phyloP scores from a whole-genome alignment of 1,140 invertebrate genomes.

The Polyergus mexicanus region DNA sequence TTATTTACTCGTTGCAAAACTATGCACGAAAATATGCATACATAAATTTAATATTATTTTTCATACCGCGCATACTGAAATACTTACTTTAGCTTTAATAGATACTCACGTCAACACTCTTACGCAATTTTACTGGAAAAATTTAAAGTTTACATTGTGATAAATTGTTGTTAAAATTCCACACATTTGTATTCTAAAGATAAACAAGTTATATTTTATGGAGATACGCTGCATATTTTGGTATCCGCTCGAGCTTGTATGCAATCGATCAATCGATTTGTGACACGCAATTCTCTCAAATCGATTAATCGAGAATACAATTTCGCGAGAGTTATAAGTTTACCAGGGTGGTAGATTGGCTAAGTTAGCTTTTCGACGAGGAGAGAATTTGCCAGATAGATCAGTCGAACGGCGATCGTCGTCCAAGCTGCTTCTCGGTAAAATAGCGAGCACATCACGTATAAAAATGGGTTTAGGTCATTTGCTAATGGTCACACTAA shows the following conservation, averaged over 20 bases:
- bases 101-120: neutral
- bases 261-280: too few species aligned
- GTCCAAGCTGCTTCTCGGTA: conserved; percentile 37
- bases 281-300: neutral
- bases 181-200: neutral
- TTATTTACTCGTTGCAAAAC: conserved; percentile 30
- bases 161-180: neutral
- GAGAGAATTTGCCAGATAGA: conserved; percentile 62
- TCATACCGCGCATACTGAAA: too few species aligned
- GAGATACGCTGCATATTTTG: neutral
- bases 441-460: neutral
- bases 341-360: conserved; percentile 28
- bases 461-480: conserved; percentile 39
- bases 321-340: conserved; percentile 3
- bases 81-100: neutral
- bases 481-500: neutral
- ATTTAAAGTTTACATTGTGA: neutral
- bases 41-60: conserved; percentile 15
- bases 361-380: conserved; percentile 25
- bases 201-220: neutral
- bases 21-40: neutral
- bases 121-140: neutral
- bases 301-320: conserved; percentile 5
- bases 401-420: conserved; percentile 67
- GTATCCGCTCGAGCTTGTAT: too few species aligned